Base-by-base conservation (phyloP, 2,888 invertebrate species). In the Siphlonurus alternatus region DNA sequence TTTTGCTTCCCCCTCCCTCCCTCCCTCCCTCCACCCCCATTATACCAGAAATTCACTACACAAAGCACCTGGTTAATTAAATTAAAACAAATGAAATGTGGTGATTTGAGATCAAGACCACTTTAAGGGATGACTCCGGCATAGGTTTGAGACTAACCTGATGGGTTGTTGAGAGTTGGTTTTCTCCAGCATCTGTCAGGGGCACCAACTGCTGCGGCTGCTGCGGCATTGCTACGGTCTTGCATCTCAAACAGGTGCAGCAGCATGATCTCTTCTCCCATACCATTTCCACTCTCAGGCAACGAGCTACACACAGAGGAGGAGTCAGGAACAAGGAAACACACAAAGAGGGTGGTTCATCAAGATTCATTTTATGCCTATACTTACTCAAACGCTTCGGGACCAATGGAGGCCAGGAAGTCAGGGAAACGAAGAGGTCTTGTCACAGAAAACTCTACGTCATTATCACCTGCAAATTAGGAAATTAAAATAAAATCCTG, bases 221-320 rank as follows among this genome's bases (percentile, higher is more conserved):
- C 65, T 65, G 63, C 67, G 63, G 61, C 67, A 51, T 67, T 66
- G 59, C 70, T 69, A 59, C 71, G 71, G 59, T 56, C 56, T 22
- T 56, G 56, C 56, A 71, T 66, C 67, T 80, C 79, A 66, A 83
- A 78, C 61, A 84, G 73, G 67, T 81, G 81, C 63, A 83, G 73
- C 61, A 85, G 71, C 77, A 83, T 80, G 56, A 84, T 77, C 70
- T 83, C 82, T 64, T 81, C 80, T 66, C 80, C 79, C 25, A 80
- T 71, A 20, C 67, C 72, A 19, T 38, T 38, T 10, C 38, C 38
- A 38, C 38, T 38, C 38, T 38, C 38, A 38, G 38, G 7, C 5
- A 5, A 5, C 5, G 38, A 38, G 15, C 38, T 15, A 38, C 38
- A 10, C n/a, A n/a, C n/a, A n/a, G n/a, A n/a, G n/a, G n/a, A n/a